Evolutionary conservation across 2,888 invertebrate genomes (phyloP), one percentile per base, ranked within the genome.

Genomic region (Malacosoma neustria): DNA sequence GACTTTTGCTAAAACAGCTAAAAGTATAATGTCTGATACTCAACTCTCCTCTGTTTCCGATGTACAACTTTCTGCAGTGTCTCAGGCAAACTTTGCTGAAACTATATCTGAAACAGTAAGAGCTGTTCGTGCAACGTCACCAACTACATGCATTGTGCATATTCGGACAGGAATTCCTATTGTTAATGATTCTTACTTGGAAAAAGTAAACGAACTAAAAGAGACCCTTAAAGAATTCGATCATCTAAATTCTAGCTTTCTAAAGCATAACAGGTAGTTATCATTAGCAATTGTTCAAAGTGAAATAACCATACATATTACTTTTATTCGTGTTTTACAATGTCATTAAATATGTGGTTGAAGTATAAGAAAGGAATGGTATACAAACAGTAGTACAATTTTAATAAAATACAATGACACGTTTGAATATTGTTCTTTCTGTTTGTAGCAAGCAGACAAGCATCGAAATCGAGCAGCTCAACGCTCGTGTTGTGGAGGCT

Each of bases 401-500:
- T n/a, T n/a, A n/a, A n/a, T n/a, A n/a, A n/a, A n/a, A n/a, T n/a
- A n/a, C n/a, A n/a, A n/a, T n/a, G n/a, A n/a, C n/a, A n/a, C n/a
- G n/a, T n/a, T n/a, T n/a, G n/a, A n/a, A n/a, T n/a, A 11, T 35
- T 32, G 13, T 41, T 14, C 43, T 49, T 6, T 46, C 57, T 61
- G 72, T 57, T 39, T 37, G 45, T 81, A 97, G 98, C 88, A 98
- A 98, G 88, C 96, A 96, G 89, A 95, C 97, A 77, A 94, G 96
- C 89, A 96, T 98, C 79, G 98, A 98, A 89, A 97, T 98, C 75
- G 98, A 98, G 87, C 96, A 97, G 84, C 88, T 98, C 85, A 96
- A 89, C 76, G 95, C 96, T 62, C 96, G 98, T 62, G 94, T 98
- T 57, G 94, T 96, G 46, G 98, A 98, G 75, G 97, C 97, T 49